phyloP scores from a whole-genome alignment of 2,113 vertebrate genomes.

The Pluvianellus socialis region DNA sequence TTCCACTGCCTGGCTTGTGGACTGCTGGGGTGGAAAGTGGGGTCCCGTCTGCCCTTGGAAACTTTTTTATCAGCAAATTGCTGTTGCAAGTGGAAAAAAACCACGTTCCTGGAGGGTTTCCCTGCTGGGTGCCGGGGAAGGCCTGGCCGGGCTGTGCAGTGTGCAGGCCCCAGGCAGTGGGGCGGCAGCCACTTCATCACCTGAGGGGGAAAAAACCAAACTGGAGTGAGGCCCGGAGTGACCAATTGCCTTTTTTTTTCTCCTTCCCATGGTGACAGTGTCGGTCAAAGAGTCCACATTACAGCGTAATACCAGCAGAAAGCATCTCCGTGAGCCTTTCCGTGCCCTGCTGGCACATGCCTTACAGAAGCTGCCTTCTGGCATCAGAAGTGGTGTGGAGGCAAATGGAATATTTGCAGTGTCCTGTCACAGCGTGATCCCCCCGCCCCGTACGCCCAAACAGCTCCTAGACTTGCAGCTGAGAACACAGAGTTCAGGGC shows the following conservation, averaged over 20 bases:
- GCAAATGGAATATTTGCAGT: not conserved
- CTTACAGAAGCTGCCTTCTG: not conserved
- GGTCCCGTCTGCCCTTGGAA: not conserved
- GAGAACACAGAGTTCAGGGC: not conserved
- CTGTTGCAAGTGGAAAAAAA: not conserved
- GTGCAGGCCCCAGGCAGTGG: not conserved
- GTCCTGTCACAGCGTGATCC: not conserved
- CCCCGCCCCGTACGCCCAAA: not conserved
- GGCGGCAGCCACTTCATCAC: not conserved
- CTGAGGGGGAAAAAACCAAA: not conserved
- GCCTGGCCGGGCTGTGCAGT: not conserved
- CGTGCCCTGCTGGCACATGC: not conserved
- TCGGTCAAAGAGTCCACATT: not conserved
- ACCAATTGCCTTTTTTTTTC: not conserved
- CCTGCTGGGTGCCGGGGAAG: not conserved
- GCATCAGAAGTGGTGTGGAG: not conserved
- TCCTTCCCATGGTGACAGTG: not conserved
- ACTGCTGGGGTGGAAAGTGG: not conserved
- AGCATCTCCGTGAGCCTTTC: not conserved
- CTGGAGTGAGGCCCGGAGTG: accelerated
- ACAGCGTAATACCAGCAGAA: not conserved
- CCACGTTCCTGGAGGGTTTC: not conserved
- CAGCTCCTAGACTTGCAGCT: not conserved
- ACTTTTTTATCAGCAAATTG: not conserved
- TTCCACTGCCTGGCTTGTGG: not conserved